A percentile compares a stretch with the other conserved stretches of the same genome.
These are phyloP conservation scores for Eucidaris tribuloides DNA, from an alignment of 35 echinoderm and acorn worm genomes.

Conservation along the genomic window DNA sequence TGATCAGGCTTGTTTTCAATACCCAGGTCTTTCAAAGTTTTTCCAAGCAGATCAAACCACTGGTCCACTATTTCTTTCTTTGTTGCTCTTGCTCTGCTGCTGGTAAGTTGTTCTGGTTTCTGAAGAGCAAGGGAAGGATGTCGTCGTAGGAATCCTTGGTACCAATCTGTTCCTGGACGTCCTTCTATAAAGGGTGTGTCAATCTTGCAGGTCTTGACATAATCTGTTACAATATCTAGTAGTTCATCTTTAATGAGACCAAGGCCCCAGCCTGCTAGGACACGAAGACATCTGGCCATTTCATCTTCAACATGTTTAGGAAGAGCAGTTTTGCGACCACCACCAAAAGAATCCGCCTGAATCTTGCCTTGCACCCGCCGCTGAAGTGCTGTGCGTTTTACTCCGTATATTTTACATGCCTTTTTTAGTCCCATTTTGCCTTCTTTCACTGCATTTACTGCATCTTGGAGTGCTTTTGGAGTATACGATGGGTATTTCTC, in stretches of 20 bases:
- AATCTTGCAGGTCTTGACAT: background rate
- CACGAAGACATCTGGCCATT: background rate
- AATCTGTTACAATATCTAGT: background rate
- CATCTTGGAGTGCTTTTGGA: background rate
- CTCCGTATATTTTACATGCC: conserved; percentile 3
- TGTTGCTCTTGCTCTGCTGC: conserved; percentile 12
- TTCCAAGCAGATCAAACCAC: background rate
- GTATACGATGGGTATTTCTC: background rate
- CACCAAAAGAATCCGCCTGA: background rate
- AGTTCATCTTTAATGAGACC: background rate
- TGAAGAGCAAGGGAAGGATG: background rate
- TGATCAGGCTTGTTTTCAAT: background rate
- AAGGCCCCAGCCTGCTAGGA: background rate
- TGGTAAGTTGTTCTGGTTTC: conserved; percentile 3
- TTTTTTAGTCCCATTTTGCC: conserved; percentile 1
- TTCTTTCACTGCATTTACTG: conserved; percentile 2
- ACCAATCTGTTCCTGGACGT: background rate
- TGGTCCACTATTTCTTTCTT: conserved; percentile 18
- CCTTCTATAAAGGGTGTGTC: background rate
- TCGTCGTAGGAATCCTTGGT: background rate
- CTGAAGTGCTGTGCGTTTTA: conserved; percentile 1
- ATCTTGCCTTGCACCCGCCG: background rate
- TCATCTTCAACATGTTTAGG: background rate
- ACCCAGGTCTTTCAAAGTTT: background rate
- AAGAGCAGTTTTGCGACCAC: background rate